Conservation (phyloP, 2,113 vertebrate genomes). For the Porphyrio hochstetteri region DNA sequence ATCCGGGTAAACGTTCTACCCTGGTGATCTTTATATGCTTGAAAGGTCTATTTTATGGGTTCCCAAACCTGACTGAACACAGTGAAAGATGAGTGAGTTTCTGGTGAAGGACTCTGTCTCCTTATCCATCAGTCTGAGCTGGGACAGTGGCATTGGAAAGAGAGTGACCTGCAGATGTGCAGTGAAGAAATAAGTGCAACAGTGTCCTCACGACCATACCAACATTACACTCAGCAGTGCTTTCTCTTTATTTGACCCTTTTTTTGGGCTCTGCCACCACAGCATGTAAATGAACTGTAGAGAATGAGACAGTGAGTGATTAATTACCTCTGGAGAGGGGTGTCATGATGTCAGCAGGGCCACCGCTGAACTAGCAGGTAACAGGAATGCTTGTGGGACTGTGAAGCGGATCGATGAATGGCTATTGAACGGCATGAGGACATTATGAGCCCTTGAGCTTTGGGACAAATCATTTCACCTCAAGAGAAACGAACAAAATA, state of each 20-base stretch:
- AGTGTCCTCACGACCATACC: background rate
- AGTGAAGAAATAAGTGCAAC: background rate
- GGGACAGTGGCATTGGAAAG: background rate
- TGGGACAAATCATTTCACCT: background rate
- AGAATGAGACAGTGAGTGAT: conserved; percentile 10
- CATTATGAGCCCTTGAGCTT: background rate
- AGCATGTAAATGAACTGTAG: background rate
- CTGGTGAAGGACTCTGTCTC: background rate
- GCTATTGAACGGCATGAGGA: background rate
- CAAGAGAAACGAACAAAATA: background rate
- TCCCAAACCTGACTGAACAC: conserved; percentile 20
- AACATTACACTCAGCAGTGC: accelerated
- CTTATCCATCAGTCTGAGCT: background rate
- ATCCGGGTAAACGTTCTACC: background rate
- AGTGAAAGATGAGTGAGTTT: conserved; percentile 17
- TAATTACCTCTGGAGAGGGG: background rate
- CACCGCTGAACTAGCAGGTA: background rate
- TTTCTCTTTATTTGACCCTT: background rate
- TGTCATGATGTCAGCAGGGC: background rate
- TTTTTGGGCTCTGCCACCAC: background rate
- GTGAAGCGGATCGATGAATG: background rate
- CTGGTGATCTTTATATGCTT: conserved; percentile 25
- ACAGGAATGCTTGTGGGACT: background rate
- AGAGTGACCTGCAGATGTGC: background rate
- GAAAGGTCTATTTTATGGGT: conserved; percentile 32